Base-by-base conservation (phyloP, 2,888 invertebrate species). In the Chymomyza caudatula region DNA sequence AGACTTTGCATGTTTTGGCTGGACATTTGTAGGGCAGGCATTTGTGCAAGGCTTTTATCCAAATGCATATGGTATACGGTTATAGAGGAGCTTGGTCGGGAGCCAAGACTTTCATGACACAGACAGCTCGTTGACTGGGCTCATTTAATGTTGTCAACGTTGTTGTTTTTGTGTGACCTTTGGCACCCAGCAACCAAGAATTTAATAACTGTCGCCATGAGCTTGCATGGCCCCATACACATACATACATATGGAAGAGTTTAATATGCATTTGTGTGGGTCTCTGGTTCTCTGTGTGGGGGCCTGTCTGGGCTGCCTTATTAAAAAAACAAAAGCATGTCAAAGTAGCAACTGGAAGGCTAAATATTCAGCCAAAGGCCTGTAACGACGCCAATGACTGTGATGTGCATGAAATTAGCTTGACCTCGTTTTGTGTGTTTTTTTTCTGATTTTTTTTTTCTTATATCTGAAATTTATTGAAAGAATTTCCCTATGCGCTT, bases 201-300 rank as follows among this genome's bases (percentile, higher is more conserved):
- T 53, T 53, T 53, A 53, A 53, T 53, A 53, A 53, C 53, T 53
- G 53, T 53, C 29, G 53, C 53, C 53, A 53, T 53, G 53, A 17
- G 47, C 47, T 47, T 47, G 4, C 15, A 19, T 37, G 11, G 29
- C 2, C 5, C 8, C 29, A 37, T 37, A 37, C 25, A 5, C 25
- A 3, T 5, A 25, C 3, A 11, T 11, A 37, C 29, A 37, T 37
- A 11, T 37, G 5, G 11, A 3, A 11, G 29, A 37, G 29, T 37
- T 37, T 37, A 37, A 11, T 37, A 11, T 11, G 29, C 29, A 37
- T 37, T 37, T 37, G 29, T 37, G 29, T 37, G 29, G 29, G 2
- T 37, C 11, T 11, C 29, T 37, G 11, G 29, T 8, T 20, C 47
- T 47, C 2, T 47, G 19, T 47, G 11, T 13, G 29, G 29, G 25